These are phyloP conservation scores for Prunella strophiata DNA, from an alignment of 2,797 vertebrate genomes.

Conservation along the genomic window DNA sequence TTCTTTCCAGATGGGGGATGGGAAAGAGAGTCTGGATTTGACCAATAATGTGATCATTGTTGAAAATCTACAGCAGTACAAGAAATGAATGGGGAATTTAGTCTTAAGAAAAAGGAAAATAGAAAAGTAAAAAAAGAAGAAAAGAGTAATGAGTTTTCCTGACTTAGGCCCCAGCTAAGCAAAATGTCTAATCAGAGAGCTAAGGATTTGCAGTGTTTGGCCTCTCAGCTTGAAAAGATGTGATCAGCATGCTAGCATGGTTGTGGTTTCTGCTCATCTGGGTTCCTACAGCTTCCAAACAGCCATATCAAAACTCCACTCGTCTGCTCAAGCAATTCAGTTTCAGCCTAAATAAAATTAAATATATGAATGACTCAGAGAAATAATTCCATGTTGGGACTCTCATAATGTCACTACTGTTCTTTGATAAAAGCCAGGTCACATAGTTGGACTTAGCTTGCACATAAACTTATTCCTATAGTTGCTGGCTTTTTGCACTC, in stretches of 20 bases:
- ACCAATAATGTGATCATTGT: conserved; percentile 61
- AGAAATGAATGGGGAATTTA: conserved; percentile 36
- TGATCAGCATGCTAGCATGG: not conserved
- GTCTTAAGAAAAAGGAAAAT: not conserved
- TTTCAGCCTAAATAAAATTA: conserved; percentile 19
- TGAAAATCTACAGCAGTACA: conserved; percentile 14
- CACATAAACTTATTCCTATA: not conserved
- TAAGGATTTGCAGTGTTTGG: not conserved
- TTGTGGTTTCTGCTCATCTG: not conserved
- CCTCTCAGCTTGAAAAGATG: not conserved
- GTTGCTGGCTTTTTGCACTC: not conserved
- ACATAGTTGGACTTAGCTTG: not conserved
- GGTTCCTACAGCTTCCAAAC: not conserved
- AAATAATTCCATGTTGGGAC: conserved; percentile 1
- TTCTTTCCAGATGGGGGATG: not conserved
- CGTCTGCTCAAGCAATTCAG: not conserved
- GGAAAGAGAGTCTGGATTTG: conserved; percentile 13
- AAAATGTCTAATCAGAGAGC: not conserved
- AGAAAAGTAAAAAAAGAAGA: not conserved
- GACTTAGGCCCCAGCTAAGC: not conserved
- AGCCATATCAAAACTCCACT: not conserved
- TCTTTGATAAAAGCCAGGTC: not conserved
- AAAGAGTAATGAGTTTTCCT: conserved; percentile 22
- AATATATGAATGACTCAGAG: not conserved
- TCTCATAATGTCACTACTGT: not conserved